A percentile compares a stretch with the other conserved stretches of the same genome.
phyloP scores from a whole-genome alignment of 2,888 invertebrate species.

The Patella caerulea region DNA sequence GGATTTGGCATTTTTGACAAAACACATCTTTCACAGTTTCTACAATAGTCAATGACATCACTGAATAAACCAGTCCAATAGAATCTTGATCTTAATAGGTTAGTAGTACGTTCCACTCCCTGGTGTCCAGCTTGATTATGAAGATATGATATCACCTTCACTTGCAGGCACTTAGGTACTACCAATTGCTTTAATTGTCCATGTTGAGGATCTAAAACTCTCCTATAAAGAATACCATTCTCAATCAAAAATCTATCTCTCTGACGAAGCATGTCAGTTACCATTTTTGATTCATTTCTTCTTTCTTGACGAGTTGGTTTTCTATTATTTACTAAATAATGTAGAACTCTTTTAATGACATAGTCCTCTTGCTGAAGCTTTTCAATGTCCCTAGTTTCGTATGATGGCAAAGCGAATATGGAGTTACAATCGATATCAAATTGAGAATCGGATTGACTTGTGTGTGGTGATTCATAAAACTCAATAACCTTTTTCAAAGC shows the following conservation, averaged over 20 bases:
- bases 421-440: not conserved
- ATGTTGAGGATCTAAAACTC: not conserved
- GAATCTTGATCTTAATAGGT: conserved; percentile 29
- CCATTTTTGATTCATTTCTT: not conserved
- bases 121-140: conserved; percentile 39
- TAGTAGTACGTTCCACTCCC: conserved; percentile 34
- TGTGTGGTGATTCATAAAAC: not conserved
- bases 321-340: not conserved
- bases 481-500: conserved; percentile 13
- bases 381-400: not conserved
- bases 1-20: conserved; percentile 27
- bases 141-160: conserved; percentile 14
- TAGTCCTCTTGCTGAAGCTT: conserved; percentile 1
- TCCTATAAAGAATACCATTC: conserved; percentile 9
- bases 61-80: conserved; percentile 41
- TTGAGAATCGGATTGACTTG: not conserved
- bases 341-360: not conserved
- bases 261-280: conserved; percentile 6
- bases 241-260: conserved; percentile 7
- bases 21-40: conserved; percentile 40
- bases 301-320: not conserved
- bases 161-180: conserved; percentile 12
- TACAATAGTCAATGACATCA: conserved; percentile 33
- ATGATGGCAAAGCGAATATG: conserved; percentile 1
- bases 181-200: conserved; percentile 11